Conservation (phyloP, 1,140 invertebrate genomes). For the Cherax destructor region DNA sequence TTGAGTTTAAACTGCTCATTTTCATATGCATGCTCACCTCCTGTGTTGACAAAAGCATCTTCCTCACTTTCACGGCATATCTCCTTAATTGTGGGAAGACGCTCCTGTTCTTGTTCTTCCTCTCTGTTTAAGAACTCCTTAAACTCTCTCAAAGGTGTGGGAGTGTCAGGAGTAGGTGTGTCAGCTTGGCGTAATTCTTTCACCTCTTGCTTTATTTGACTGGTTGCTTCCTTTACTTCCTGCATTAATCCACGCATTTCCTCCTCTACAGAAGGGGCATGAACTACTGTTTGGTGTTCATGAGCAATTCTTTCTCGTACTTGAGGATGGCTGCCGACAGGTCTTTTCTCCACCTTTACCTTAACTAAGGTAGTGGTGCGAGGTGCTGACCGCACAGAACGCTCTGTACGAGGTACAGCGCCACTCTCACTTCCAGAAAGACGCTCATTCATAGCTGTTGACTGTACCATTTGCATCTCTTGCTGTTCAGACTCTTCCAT, state of each 20-base stretch:
- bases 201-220: conserved; percentile 78
- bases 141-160: conserved; percentile 71
- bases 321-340: conserved; percentile 45
- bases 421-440: conserved; percentile 51
- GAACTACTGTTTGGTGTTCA: conserved; percentile 42
- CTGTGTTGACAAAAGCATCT: conserved; percentile 37
- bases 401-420: conserved; percentile 48
- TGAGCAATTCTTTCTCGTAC: conserved; percentile 47
- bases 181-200: conserved; percentile 75
- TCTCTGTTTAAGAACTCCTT: conserved; percentile 67
- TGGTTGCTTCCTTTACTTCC: conserved; percentile 77
- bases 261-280: conserved; percentile 67
- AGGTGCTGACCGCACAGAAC: conserved; percentile 54
- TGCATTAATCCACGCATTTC: conserved; percentile 77
- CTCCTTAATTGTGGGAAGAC: conserved; percentile 68
- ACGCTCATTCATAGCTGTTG: conserved; percentile 18
- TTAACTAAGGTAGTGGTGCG: conserved; percentile 70
- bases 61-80: conserved; percentile 69
- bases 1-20: conserved; percentile 15
- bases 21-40: conserved; percentile 50
- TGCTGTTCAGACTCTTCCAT: conserved; percentile 32
- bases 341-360: conserved; percentile 71
- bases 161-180: conserved; percentile 70
- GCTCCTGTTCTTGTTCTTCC: conserved; percentile 68
- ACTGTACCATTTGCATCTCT: conserved; percentile 18